Conservation (phyloP, 2,888 invertebrate species). For the Stegophylla sp. region DNA sequence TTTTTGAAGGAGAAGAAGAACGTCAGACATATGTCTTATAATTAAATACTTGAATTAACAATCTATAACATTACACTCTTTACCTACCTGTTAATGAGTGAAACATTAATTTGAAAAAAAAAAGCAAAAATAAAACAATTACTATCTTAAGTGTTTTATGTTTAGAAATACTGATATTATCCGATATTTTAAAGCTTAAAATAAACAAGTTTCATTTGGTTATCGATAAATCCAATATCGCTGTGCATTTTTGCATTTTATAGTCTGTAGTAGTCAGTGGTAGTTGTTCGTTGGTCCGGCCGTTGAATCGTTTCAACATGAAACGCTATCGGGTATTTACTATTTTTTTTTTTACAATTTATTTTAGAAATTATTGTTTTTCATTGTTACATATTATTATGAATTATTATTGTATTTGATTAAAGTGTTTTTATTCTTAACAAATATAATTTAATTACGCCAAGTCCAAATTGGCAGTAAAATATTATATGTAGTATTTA, state of each 20-base stretch:
- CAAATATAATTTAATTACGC: background rate
- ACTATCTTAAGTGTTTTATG: slow-evolving; percentile 16
- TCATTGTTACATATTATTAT: background rate
- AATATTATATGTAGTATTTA: background rate
- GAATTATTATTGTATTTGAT: background rate
- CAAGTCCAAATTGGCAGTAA: background rate
- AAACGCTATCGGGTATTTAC: slow-evolving; percentile 25
- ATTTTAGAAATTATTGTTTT: background rate
- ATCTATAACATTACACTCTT: background rate
- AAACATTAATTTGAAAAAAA: background rate
- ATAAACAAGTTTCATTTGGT: background rate
- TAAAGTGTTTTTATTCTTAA: background rate
- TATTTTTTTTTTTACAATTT: slow-evolving; percentile 11
- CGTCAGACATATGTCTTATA: no score
- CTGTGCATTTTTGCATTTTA: background rate
- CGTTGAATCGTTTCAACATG: slow-evolving; percentile 33
- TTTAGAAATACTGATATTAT: slow-evolving; percentile 7
- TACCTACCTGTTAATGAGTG: background rate
- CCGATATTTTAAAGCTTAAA: slow-evolving; percentile 18
- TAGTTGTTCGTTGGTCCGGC: slow-evolving; percentile 18
- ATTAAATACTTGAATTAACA: no score
- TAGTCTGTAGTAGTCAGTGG: slow-evolving; percentile 16
- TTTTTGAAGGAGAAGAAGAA: no score
- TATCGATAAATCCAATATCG: slow-evolving; percentile 9
- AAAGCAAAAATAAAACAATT: background rate